Evolutionary conservation across 2,113 vertebrate species (phyloP), one percentile per base, ranked within the genome.

Genomic region (Morone chrysops): DNA sequence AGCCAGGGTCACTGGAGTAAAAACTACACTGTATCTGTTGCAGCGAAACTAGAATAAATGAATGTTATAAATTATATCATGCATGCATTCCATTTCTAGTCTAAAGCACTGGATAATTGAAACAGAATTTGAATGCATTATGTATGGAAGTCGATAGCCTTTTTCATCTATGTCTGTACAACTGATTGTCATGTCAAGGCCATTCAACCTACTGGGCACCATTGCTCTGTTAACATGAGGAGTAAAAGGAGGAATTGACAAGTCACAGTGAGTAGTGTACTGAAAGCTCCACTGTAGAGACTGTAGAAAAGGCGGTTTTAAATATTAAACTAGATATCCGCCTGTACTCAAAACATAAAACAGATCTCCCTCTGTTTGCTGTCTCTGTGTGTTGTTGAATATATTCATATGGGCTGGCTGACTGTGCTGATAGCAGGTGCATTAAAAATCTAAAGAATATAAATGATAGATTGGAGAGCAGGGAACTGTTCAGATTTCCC

Each of bases 291-390:
- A 31, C 31, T 31, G 31, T 31, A 31, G 31, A 67, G 79, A 83
- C 71, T 74, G 80, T 53, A 74, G 74, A 80, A 75, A 63, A 82
- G 56, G 60, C 20, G 31, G 78, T 91, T 92, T 31, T 90, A 93
- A 94, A 95, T 93, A 92, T 95, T 91, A 90, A 94, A 92, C 56
- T 18, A 68, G 50, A 79, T 80, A 82, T 89, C 86, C 43, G 75
- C 54, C 84, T 54, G 65, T 65, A 51, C 86, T 87, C 79, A 40
- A 84, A 92, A 90, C 91, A 90, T 90, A 86, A 94, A 94, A 88
- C 77, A 84, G 82, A 89, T 86, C 80, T 89, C 87, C 84, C 77
- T 80, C 83, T 87, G 81, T 85, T 91, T 68, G 25, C 56, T 62
- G 70, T 89, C 70, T 91, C 66, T 66, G 73, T 80, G 82, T 87